A percentile compares a stretch with the other conserved stretches of the same genome.
Conservation (phyloP, 2,888 invertebrate species). For the Calameuta pallipes region DNA sequence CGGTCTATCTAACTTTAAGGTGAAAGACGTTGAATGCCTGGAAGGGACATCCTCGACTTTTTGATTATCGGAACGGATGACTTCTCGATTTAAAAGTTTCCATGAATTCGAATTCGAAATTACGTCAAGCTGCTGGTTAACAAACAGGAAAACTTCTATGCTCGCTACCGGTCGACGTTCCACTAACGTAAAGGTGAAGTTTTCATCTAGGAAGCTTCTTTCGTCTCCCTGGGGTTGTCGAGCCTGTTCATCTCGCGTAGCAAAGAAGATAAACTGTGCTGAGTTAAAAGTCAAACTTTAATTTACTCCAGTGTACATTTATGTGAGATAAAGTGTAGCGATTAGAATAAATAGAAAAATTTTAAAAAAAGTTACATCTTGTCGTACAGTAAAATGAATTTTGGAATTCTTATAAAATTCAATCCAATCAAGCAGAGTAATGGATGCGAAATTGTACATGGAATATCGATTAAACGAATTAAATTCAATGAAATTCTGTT, state of each 20-base stretch:
- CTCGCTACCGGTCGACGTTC: not conserved
- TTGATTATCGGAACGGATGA: not conserved
- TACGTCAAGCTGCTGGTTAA: not conserved
- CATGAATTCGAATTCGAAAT: not conserved
- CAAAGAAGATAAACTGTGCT: not conserved
- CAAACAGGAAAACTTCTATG: not conserved
- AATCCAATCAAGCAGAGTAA: not conserved
- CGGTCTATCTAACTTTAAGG: not conserved
- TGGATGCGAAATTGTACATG: not conserved
- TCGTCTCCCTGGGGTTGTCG: not conserved
- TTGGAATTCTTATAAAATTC: not conserved
- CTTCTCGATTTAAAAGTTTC: not conserved
- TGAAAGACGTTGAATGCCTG: not conserved
- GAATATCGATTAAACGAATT: not conserved
- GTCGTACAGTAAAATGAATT: not conserved
- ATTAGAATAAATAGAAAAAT: not conserved
- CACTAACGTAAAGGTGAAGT: not conserved
- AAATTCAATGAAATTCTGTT: not conserved
- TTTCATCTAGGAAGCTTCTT: not conserved
- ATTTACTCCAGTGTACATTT: not conserved
- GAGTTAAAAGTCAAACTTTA: not conserved
- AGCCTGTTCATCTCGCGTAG: not conserved
- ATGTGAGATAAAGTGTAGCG: not conserved
- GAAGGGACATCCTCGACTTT: not conserved
- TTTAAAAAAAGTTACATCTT: not conserved